Evolutionary conservation across 2,888 invertebrate species (phyloP), one percentile per base, ranked within the genome.

Genomic region (Parnassius orleans): DNA sequence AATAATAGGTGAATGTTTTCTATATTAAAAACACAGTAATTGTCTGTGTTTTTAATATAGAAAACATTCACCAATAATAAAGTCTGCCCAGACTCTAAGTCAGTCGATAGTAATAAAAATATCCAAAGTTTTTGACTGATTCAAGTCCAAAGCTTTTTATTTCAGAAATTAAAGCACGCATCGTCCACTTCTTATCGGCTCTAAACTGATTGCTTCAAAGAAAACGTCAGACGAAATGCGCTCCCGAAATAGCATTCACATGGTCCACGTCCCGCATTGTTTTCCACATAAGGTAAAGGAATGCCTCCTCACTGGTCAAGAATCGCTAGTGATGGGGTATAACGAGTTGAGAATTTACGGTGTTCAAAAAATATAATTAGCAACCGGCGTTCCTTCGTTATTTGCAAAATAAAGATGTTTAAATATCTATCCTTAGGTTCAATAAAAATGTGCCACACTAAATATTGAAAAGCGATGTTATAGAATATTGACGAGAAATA

Each of bases 251-350:
- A 84, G 80, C 84, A 78, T 80, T 48, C 80, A 74, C 80, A 77
- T 79, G 76, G 77, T 77, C 81, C 79, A 77, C 79, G 81, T 73
- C 73, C 71, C 71, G 77, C 86, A 90, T 90, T 90, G 90, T 90
- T 74, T 88, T 87, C 90, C 89, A 83, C 84, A 85, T 90, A 87
- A 86, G 90, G 90, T 81, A 84, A 83, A 85, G 84, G 85, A 87
- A 88, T 87, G 82, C 66, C 70, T 65, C 70, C 70, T 65, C 68
- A 66, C 64, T 68, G 52, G 12, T n/a, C 64, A 69, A 61, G 65
- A 61, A 52, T 52, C 60, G 10, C 60, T 59, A 61, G 61, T 61
- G 63, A 60, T 53, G 61, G 43, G 61, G 44, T 61, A 58, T 54
- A 50, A 52, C 10, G 43, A 43, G 10, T 24, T 24, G 24, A 24